These are phyloP conservation scores for Fulica atra DNA, from an alignment of 2,113 vertebrate species.

Conservation along the genomic window DNA sequence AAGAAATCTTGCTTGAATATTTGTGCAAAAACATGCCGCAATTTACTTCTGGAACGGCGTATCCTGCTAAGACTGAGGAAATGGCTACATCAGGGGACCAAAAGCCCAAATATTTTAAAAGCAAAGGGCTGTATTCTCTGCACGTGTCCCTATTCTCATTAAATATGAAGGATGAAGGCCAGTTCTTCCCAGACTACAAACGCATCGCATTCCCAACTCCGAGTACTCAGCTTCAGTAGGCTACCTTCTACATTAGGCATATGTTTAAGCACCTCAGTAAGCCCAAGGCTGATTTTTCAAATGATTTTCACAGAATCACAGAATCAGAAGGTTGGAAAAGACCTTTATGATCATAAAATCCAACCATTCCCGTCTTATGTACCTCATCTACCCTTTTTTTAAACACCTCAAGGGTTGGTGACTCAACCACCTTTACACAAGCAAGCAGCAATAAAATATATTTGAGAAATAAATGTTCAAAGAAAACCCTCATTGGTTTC, in stretches of 20 bases:
- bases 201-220: not conserved
- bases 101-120: slow-evolving; percentile 32
- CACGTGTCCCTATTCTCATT: not conserved
- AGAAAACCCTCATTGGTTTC: not conserved
- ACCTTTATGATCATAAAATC: too few relatives aligned
- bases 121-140: not conserved
- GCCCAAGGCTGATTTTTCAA: not conserved
- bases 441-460: not conserved
- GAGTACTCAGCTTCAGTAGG: not conserved
- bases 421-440: not conserved
- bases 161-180: slow-evolving; percentile 24
- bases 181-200: not conserved
- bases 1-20: slow-evolving; percentile 42
- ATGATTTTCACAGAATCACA: not conserved
- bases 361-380: too few relatives aligned
- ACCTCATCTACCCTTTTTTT: too few relatives aligned
- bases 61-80: not conserved
- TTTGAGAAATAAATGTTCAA: not conserved
- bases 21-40: slow-evolving; percentile 14
- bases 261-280: not conserved
- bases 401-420: too few relatives aligned
- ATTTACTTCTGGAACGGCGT: slow-evolving; percentile 45
- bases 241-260: not conserved
- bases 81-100: slow-evolving; percentile 34
- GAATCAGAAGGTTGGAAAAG: too few relatives aligned